Percentiles rank a stretch among this genome's conserved stretches.
phyloP scores from a whole-genome alignment of 2,113 vertebrate genomes.

The Misgurnus mizolepis region DNA sequence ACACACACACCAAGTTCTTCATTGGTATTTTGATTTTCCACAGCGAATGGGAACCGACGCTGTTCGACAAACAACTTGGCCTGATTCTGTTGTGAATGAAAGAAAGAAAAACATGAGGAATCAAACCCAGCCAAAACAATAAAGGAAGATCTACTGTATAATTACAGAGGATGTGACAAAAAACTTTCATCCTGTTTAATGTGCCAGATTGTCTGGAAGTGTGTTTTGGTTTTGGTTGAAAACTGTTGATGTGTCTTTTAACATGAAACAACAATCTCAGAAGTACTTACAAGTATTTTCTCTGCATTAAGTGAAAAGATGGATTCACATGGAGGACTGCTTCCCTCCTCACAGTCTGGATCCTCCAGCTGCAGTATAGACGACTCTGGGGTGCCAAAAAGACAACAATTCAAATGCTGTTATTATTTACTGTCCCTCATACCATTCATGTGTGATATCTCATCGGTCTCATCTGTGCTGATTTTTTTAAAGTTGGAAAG shows the following conservation, averaged over 20 bases:
- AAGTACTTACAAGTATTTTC: slow-evolving; percentile 85
- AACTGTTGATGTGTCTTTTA: neutral
- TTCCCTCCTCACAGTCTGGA: slow-evolving; percentile 86
- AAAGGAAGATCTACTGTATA: neutral
- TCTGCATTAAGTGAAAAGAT: slow-evolving; percentile 91
- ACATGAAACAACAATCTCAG: neutral
- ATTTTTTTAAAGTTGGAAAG: no score
- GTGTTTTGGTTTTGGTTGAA: neutral
- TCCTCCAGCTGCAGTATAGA: slow-evolving; percentile 89
- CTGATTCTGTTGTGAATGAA: slow-evolving; percentile 79
- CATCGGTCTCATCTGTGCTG: no score
- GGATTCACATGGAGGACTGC: slow-evolving; percentile 85
- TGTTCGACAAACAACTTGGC: slow-evolving; percentile 91
- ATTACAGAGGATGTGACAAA: neutral
- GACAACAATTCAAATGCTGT: no score
- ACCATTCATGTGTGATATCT: no score
- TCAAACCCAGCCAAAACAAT: neutral
- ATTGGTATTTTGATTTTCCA: slow-evolving; percentile 86
- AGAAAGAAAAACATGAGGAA: neutral
- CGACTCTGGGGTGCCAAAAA: slow-evolving; percentile 75
- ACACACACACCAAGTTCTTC: slow-evolving; percentile 88
- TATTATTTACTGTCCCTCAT: no score
- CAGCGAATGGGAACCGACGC: slow-evolving; percentile 92
- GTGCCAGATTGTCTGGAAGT: neutral
- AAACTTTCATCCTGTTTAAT: neutral